Evolutionary conservation across 2,888 invertebrate species (phyloP), one percentile per base, ranked within the genome.

Genomic region (Mesoligia furuncula): DNA sequence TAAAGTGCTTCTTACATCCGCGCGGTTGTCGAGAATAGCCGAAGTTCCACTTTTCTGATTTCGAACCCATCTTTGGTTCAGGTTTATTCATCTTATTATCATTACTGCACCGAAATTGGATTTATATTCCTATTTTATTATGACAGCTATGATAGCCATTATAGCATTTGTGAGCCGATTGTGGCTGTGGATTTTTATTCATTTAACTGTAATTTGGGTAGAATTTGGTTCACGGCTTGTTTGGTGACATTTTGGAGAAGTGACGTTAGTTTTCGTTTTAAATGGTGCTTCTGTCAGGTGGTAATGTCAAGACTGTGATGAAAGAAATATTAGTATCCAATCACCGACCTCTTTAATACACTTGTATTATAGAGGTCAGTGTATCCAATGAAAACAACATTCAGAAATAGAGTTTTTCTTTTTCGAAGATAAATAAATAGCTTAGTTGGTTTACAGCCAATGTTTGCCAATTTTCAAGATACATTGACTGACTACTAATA

Each of bases 401-500:
- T 24, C 24, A 48, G 27, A n/a, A n/a, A n/a, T 67, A 39, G 39
- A 39, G 39, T 39, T 39, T 39, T 5, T 36, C 36, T 36, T 42
- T 42, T 24, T 59, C 2, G 42, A 62, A 11, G 36, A 42, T 27
- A 70, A 75, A 71, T 75, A 57, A 57, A 54, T 20, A 45, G n/a
- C n/a, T 15, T 7, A 57, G 15, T 27, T 65, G 76, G 67, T 64
- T 31, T n/a, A 31, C n/a, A 36, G 31, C 54, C 54, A 76, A 39
- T 24, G 51, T 73, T 76, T 70, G 72, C 59, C 15, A 65, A 81
- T 66, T 74, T n/a, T 66, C 36, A 15, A 62, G n/a, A 62, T 73
- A 76, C 83, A 85, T 76, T 61, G 70, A 39, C 59, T 71, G 85
- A 83, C 82, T 83, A 81, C 83, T 85, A 83, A 83, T 71, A 36